Evolutionary conservation across 1,140 invertebrate species (phyloP), one percentile per base, ranked within the genome.

Genomic region (Trinorchestia longiramus): DNA sequence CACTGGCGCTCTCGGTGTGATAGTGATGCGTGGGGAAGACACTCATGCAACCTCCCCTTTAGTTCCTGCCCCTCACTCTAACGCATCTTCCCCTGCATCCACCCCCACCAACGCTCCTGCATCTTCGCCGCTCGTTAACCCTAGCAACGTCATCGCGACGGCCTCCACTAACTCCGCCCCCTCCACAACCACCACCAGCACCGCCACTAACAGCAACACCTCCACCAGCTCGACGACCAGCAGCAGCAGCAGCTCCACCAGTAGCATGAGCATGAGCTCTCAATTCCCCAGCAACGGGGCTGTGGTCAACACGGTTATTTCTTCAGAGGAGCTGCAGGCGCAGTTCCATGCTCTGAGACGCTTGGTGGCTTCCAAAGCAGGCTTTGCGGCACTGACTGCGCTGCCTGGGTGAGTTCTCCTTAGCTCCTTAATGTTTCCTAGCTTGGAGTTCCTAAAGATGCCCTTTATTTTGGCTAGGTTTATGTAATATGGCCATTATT

Each of bases 341-440:
- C 99, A 99, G 97, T 99, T 99, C 97, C 99, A 99, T 97, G 99
- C 99, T 23, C 97, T 99, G 45, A 97, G 99, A 87, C 97, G 99
- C 97, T 97, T 99, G 0, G 98, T 99, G 94, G 99, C 99, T 0
- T 99, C 99, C 96, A 99, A 99, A 98, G 98, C 99, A 53, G 99
- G 99, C 28, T 99, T 99, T 97, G 98, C 99, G 88, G 98, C 99
- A 41, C 99, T 99, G 97, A 99, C 99, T 42, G 98, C 98, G 96
- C 97, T 99, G 96, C 98, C 98, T 44, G 98, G 98, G 98, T 99
- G 97, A 97, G 45, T 77, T 41, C 41, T 87, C 1, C 62, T 77
- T 53, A 53, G 47, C 47, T 53, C 47, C 6, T 53, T 53, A 53
- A 53, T 53, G 47, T 6, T 53, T 19, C 19, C 47, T 6, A 53